Evolutionary conservation across 2,888 invertebrate species (phyloP).

Genomic region (Ochropacha duplaris): DNA sequence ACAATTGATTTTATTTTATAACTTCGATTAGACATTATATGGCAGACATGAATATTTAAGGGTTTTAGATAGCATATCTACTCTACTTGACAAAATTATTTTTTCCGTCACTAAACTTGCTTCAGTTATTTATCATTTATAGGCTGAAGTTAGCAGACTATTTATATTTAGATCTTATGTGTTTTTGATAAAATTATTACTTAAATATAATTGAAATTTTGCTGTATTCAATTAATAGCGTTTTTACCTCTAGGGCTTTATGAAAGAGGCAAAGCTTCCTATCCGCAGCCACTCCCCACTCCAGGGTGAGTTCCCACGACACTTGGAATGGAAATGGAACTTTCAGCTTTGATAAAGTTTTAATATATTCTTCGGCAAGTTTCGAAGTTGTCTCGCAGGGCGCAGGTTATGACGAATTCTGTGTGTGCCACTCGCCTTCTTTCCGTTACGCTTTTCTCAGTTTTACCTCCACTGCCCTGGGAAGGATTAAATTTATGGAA

Average conservation of each 20-base stretch:
- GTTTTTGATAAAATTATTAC: not conserved
- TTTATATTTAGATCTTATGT: not conserved
- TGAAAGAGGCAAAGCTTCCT: conserved; percentile 29
- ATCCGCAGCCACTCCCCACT: conserved; percentile 21
- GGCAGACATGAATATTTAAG: conserved; percentile 31
- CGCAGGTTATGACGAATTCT: conserved; percentile 68
- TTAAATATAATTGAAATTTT: not conserved
- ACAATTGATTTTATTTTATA: conserved; percentile 39
- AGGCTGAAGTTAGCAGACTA: too few relatives aligned
- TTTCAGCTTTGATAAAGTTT: conserved; percentile 81
- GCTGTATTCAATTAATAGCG: conserved; percentile 41
- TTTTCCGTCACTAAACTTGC: not conserved
- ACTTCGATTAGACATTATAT: conserved; percentile 27
- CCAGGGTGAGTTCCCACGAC: conserved; percentile 45
- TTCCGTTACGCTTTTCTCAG: conserved; percentile 41
- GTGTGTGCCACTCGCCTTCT: conserved; percentile 39
- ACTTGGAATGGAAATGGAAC: conserved; percentile 69
- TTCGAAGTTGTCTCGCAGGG: conserved; percentile 61
- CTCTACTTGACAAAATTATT: not conserved
- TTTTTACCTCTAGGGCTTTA: conserved; percentile 41
- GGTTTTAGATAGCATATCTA: conserved; percentile 6
- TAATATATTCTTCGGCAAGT: conserved; percentile 80
- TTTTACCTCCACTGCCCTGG: conserved; percentile 32
- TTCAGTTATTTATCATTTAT: not conserved
- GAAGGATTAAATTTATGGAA: conserved; percentile 50